phyloP scores from a whole-genome alignment of 1,140 invertebrate species.

The Drosophila oshimai region DNA sequence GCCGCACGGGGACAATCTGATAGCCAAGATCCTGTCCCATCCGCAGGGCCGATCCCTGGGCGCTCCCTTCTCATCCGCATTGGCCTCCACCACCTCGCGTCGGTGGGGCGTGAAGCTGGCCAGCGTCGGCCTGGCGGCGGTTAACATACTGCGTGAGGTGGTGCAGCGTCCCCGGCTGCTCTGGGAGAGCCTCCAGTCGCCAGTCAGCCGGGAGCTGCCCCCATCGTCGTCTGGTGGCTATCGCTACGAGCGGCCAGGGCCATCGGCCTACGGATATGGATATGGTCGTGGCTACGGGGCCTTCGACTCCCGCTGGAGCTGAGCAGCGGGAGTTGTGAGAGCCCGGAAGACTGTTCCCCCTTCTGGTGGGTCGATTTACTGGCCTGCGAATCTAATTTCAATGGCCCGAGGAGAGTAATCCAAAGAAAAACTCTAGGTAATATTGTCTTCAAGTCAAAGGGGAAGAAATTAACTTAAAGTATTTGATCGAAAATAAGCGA shows the following conservation, averaged over 20 bases:
- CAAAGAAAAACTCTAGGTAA: no score
- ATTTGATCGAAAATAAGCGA: no score
- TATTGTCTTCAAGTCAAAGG: no score
- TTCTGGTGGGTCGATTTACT: not conserved
- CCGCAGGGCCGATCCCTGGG: conserved; percentile 59
- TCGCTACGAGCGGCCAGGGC: conserved; percentile 46
- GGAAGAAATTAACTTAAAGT: no score
- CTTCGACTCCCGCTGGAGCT: conserved; percentile 45
- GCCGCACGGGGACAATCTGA: conserved; percentile 71
- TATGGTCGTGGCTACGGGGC: conserved; percentile 26
- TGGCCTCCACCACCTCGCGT: conserved; percentile 47
- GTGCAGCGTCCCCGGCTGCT: conserved; percentile 65
- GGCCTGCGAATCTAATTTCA: no score
- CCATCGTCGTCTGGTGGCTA: conserved; percentile 31
- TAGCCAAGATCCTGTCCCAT: conserved; percentile 67
- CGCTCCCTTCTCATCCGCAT: not conserved
- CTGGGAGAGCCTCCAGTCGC: conserved; percentile 66
- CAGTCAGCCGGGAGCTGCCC: conserved; percentile 64
- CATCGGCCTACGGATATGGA: conserved; percentile 22
- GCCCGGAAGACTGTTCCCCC: conserved; percentile 13
- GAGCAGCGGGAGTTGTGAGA: conserved; percentile 6
- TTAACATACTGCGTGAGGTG: conserved; percentile 76
- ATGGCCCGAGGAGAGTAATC: not conserved
- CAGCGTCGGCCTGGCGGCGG: conserved; percentile 75
- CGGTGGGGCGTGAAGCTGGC: conserved; percentile 76